These are phyloP conservation scores for Chinchilla lanigera DNA, from an alignment of 2,113 vertebrate species.

Conservation along the genomic window DNA sequence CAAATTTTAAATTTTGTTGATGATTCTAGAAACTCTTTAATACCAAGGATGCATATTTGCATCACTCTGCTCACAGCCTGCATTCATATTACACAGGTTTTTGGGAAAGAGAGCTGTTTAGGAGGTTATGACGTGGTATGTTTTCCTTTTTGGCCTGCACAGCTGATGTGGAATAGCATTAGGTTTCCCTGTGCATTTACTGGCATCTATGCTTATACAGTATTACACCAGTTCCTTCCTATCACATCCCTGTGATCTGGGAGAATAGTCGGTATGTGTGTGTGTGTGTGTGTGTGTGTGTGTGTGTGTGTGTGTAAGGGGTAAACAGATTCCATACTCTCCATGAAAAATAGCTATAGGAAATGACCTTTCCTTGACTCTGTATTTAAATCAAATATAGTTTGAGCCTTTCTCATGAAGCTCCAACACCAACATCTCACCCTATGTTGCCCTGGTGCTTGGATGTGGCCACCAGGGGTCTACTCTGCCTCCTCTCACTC, in stretches of 20 bases:
- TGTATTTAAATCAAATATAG: conserved; percentile 17
- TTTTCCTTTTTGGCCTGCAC: neutral
- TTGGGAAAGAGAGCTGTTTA: neutral
- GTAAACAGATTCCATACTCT: neutral
- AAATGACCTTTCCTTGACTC: conserved; percentile 33
- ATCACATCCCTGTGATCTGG: neutral
- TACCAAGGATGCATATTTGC: neutral
- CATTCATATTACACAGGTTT: neutral
- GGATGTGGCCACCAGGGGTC: neutral
- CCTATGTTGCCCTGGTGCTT: neutral
- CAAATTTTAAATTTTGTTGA: neutral
- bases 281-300: neutral
- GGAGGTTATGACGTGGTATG: no score
- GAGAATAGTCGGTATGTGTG: neutral
- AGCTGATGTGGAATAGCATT: neutral
- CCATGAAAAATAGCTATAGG: neutral
- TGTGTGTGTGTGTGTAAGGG: neutral
- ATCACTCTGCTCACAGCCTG: neutral
- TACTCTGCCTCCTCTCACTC: neutral
- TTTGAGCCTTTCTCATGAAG: neutral
- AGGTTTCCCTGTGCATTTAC: neutral
- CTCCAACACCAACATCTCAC: neutral
- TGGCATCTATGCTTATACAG: neutral
- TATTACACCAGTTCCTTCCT: neutral
- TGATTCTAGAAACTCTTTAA: neutral